Evolutionary conservation across 2,113 vertebrate species (phyloP).

Genomic region (Campylomormyrus numenius): DNA sequence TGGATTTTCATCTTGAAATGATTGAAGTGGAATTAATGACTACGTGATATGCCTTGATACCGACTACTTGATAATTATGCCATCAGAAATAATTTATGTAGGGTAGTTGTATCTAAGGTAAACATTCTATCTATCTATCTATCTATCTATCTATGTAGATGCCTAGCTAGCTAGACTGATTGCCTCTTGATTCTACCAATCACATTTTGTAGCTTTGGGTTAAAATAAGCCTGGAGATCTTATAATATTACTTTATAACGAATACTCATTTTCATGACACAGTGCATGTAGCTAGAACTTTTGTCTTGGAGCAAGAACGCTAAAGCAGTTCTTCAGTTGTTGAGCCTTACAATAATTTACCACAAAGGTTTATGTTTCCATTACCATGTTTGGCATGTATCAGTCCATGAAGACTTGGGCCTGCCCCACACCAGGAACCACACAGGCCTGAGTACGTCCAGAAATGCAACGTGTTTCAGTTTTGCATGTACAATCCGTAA

Average conservation of each 20-base stretch:
- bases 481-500: background rate
- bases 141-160: background rate
- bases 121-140: background rate
- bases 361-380: background rate
- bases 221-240: background rate
- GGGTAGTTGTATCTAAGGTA: background rate
- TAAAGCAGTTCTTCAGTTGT: background rate
- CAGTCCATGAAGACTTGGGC: background rate
- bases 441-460: background rate
- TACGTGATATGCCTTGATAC: background rate
- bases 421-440: background rate
- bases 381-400: background rate
- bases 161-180: background rate
- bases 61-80: background rate
- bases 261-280: background rate
- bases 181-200: background rate
- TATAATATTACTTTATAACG: background rate
- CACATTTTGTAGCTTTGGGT: background rate
- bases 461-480: background rate
- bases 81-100: background rate
- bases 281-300: background rate
- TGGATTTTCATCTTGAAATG: background rate
- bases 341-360: background rate
- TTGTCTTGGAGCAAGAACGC: background rate
- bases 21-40: background rate